These are phyloP conservation scores for Kryptopterus vitreolus DNA, from an alignment of 2,797 vertebrate genomes.

Conservation along the genomic window DNA sequence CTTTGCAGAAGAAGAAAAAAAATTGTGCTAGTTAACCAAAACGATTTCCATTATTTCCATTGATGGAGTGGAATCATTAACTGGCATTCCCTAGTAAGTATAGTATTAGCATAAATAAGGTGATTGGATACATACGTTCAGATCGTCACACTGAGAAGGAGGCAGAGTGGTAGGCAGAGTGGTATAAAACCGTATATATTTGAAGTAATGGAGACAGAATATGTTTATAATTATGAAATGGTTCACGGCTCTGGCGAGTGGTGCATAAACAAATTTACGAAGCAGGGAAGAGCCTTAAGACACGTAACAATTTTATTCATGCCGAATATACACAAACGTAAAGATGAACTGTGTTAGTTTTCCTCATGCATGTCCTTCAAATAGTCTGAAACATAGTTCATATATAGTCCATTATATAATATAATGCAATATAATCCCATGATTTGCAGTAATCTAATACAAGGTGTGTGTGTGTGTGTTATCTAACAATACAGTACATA, in stretches of 20 bases:
- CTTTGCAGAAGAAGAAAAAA: neutral
- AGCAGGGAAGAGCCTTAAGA: neutral
- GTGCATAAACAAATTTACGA: neutral
- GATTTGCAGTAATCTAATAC: constrained; percentile 12
- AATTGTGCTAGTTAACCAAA: neutral
- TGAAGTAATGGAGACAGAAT: constrained; percentile 14
- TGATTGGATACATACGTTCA: constrained; percentile 4
- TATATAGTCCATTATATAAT: neutral
- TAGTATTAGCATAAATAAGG: neutral
- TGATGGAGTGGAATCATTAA: neutral
- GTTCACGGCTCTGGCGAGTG: constrained; percentile 7
- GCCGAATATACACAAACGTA: constrained; percentile 68
- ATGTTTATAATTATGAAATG: neutral
- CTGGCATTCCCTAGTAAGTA: neutral
- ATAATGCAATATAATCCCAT: constrained; percentile 18
- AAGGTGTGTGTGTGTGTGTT: neutral
- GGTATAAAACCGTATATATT: neutral
- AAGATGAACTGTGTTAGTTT: constrained; percentile 51
- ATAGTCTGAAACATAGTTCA: constrained; percentile 36
- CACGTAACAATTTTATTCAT: constrained; percentile 71
- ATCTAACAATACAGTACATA: constrained; percentile 13
- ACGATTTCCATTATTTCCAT: constrained; percentile 8
- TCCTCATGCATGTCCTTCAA: constrained; percentile 49
- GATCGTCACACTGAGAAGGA: neutral
- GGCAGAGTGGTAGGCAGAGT: neutral